Evolutionary conservation across 23 tunicate species (phyloP).

Genomic region (Styela plicata): DNA sequence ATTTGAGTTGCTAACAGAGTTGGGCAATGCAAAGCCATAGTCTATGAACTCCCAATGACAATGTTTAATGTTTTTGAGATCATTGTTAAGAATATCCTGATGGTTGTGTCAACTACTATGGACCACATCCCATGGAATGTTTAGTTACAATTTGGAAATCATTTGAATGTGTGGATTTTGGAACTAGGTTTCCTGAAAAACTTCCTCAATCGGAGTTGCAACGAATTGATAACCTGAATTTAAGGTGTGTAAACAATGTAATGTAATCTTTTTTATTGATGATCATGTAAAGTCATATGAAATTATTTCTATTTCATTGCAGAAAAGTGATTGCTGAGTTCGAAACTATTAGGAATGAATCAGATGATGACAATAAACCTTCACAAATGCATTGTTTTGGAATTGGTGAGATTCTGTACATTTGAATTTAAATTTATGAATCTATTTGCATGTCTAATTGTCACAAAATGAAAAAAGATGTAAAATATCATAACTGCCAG

Average conservation of each 20-base stretch:
- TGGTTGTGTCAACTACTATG: slow-evolving; percentile 14
- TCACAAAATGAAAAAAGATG: no score
- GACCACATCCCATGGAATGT: slow-evolving; percentile 9
- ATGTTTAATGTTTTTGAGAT: neutral
- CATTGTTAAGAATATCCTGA: neutral
- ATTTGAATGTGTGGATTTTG: neutral
- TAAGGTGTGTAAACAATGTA: no score
- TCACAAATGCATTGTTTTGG: slow-evolving; percentile 34
- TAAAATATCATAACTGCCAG: no score
- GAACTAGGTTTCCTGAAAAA: neutral
- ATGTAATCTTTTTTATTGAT: no score
- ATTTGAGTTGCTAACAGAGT: no score
- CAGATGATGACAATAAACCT: slow-evolving; percentile 8
- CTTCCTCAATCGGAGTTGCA: neutral
- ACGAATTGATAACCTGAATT: slow-evolving; percentile 4
- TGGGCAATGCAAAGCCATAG: no score
- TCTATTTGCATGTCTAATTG: neutral
- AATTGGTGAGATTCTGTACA: slow-evolving; percentile 13
- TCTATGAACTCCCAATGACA: no score
- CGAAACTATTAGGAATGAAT: neutral
- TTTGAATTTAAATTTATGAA: no score
- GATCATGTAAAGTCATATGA: no score
- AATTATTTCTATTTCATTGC: no score
- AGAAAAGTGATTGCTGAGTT: neutral
- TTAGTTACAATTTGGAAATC: slow-evolving; percentile 4